Evolutionary conservation across 2,113 vertebrate species (phyloP).

Genomic region (Meriones unguiculatus): DNA sequence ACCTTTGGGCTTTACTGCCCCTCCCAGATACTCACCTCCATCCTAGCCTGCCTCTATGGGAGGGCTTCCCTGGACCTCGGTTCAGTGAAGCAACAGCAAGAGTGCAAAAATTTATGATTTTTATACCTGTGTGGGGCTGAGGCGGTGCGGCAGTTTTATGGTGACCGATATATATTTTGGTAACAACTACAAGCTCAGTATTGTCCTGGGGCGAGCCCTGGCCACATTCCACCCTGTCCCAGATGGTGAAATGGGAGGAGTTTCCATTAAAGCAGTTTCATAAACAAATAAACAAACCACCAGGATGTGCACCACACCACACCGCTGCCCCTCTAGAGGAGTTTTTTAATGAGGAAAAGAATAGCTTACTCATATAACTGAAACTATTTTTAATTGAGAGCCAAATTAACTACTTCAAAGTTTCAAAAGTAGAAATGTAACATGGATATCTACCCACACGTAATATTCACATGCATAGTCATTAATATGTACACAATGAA

Average conservation of each 20-base stretch:
- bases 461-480: not conserved
- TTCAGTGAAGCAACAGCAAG: constrained; percentile 86
- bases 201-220: constrained; percentile 83
- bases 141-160: constrained; percentile 85
- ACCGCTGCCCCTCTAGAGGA: too few relatives aligned
- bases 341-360: not conserved
- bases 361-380: not conserved
- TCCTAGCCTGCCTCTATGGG: not conserved
- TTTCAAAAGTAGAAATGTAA: not conserved
- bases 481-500: not conserved
- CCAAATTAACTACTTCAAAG: not conserved
- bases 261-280: constrained; percentile 88
- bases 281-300: constrained; percentile 49
- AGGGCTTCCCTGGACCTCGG: constrained; percentile 79
- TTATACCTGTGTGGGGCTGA: constrained; percentile 89
- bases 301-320: not conserved
- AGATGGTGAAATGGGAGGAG: constrained; percentile 85
- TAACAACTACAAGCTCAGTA: constrained; percentile 90
- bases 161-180: constrained; percentile 92
- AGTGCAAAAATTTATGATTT: constrained; percentile 92
- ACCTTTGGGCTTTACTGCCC: constrained; percentile 78
- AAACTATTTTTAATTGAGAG: not conserved
- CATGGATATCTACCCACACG: not conserved
- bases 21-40: not conserved
- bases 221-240: constrained; percentile 84